These are phyloP conservation scores for Hydropsyche betteni DNA, from an alignment of 2,888 invertebrate genomes.

Conservation along the genomic window DNA sequence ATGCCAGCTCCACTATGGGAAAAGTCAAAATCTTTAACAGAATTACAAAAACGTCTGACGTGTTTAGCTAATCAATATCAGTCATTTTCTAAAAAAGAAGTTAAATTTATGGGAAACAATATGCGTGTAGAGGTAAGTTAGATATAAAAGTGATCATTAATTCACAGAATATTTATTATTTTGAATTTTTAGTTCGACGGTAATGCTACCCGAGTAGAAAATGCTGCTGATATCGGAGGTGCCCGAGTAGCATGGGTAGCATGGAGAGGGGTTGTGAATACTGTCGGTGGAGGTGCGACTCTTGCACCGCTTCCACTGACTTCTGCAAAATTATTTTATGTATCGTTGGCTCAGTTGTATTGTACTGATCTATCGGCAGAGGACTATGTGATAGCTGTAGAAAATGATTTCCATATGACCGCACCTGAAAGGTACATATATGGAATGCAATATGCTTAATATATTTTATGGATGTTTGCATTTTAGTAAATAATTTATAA, in stretches of 20 bases:
- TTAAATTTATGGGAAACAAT: constrained; percentile 60
- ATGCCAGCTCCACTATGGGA: constrained; percentile 58
- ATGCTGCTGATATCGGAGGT: constrained; percentile 65
- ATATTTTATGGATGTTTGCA: too few relatives aligned
- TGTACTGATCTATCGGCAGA: constrained; percentile 63
- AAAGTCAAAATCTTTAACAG: constrained; percentile 58
- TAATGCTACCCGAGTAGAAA: constrained; percentile 65
- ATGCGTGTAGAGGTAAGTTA: constrained; percentile 60
- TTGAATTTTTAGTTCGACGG: constrained; percentile 60
- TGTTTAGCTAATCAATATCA: constrained; percentile 63
- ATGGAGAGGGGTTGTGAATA: constrained; percentile 56
- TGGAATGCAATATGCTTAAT: too few relatives aligned
- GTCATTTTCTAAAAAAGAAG: constrained; percentile 59
- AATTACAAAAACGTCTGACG: constrained; percentile 59
- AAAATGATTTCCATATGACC: constrained; percentile 64
- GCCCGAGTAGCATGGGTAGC: constrained; percentile 62
- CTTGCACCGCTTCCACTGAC: constrained; percentile 61
- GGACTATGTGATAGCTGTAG: constrained; percentile 63
- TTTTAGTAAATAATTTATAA: too few relatives aligned
- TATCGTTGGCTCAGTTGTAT: constrained; percentile 64
- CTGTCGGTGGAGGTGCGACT: constrained; percentile 56
- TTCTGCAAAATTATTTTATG: constrained; percentile 63
- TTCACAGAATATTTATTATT: too few relatives aligned
- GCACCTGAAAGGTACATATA: constrained; percentile 62
- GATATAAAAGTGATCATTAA: neutral